Percentiles rank a stretch among this genome's conserved stretches.
phyloP scores from a whole-genome alignment of 1,140 invertebrate genomes.

The Drosophila sp. region DNA sequence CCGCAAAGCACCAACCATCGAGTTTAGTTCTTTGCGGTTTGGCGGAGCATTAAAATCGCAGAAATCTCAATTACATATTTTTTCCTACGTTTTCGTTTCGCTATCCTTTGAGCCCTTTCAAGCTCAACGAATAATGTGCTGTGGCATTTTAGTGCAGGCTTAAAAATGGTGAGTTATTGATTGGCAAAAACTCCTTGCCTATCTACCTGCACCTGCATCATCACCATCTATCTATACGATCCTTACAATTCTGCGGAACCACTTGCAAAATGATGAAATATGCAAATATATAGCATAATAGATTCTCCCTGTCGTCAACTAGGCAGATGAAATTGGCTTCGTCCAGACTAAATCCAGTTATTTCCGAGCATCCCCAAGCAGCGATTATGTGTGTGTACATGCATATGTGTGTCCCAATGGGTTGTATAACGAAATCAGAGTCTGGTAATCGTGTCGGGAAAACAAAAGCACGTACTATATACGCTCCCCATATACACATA shows the following conservation, averaged over 20 bases:
- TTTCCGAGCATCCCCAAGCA: slow-evolving; percentile 55
- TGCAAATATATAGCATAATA: slow-evolving; percentile 4
- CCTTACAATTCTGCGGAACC: slow-evolving; percentile 23
- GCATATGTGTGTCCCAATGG: slow-evolving; percentile 38
- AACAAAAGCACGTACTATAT: slow-evolving; percentile 28
- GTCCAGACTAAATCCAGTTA: slow-evolving; percentile 69
- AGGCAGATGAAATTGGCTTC: slow-evolving; percentile 62
- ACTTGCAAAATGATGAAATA: slow-evolving; percentile 53
- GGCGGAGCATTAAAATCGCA: slow-evolving; percentile 55
- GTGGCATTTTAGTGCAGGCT: slow-evolving; percentile 49
- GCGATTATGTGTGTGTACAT: slow-evolving; percentile 53
- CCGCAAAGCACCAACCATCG: slow-evolving; percentile 53
- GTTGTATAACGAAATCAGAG: slow-evolving; percentile 53
- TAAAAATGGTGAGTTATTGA: slow-evolving; percentile 67
- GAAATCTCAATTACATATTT: neutral
- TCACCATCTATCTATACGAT: neutral
- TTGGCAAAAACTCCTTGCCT: neutral
- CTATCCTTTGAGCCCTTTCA: neutral
- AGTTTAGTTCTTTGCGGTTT: slow-evolving; percentile 71
- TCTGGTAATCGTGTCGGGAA: slow-evolving; percentile 37
- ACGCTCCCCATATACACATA: slow-evolving; percentile 12
- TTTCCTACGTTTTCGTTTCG: neutral
- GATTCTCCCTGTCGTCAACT: slow-evolving; percentile 13
- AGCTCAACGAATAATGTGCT: slow-evolving; percentile 25
- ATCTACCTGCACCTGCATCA: neutral